Evolutionary conservation across 92 coral and sea anemone species (phyloP), one percentile per base, ranked within the genome.

Genomic region (Paramuricea clavata): DNA sequence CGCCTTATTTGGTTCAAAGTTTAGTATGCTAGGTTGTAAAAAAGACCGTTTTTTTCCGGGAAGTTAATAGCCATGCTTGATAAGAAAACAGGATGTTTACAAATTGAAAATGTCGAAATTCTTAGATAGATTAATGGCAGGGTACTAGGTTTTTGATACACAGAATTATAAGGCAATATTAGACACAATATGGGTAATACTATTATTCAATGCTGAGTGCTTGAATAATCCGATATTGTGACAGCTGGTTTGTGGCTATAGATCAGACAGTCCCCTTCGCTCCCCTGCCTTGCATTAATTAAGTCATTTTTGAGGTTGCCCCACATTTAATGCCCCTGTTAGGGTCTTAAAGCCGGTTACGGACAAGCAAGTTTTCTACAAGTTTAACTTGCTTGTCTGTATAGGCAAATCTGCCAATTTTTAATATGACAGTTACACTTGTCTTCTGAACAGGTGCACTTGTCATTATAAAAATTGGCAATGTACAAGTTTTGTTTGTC

Each of bases 181-280:
- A 6, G 0, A 65, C 72, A 31, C 41, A 31, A 15, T 65, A 31
- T 72, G 39, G 2, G 30, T 50, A 56, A 12, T n/a, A 39, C 1
- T 60, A 28, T 65, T 26, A 28, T 65, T 31, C 6, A 28, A 65
- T 31, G 11, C 6, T 12, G 72, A 31, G 39, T 10, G 28, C 31
- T 26, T 23, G 72, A 65, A 65, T 65, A 33, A 65, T 65, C 72
- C 72, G 0, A 12, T 65, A 54, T 65, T 65, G 39, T 28, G 72
- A 65, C 72, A 65, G 72, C 72, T 65, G 72, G 72, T 19, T 33
- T 28, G 22, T 65, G 72, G 72, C 36, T 21, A 65, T 21, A 11
- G 36, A 31, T 60, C 72, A 65, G 10, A 65, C 22, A 28, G 17
- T 1, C 22, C n/a, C 39, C 11, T 6, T 31, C 31, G 0, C 35